Percentiles rank a stretch among this genome's conserved stretches.
Evolutionary conservation across 1,140 invertebrate species (phyloP).

Genomic region (Lucilia cuprina): DNA sequence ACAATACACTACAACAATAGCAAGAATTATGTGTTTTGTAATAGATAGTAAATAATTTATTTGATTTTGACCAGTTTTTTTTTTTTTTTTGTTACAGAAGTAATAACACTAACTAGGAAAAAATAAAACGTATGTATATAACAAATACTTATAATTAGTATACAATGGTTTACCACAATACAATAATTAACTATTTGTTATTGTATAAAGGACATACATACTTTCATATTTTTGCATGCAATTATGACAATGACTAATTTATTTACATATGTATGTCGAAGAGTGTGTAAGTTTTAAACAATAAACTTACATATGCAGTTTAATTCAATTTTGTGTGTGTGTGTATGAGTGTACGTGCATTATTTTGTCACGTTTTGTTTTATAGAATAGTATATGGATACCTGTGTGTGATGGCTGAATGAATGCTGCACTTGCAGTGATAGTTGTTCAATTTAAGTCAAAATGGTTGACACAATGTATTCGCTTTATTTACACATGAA

Average conservation of each 20-base stretch:
- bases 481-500: background rate
- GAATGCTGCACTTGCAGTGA: background rate
- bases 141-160: conserved; percentile 4
- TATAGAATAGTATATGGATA: background rate
- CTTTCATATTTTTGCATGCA: background rate
- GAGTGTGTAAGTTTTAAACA: too few species aligned
- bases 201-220: background rate
- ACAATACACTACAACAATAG: background rate
- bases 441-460: background rate
- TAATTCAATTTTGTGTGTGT: too few species aligned
- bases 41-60: conserved; percentile 12
- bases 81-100: background rate
- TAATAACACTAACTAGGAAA: background rate
- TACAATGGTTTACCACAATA: background rate
- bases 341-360: background rate
- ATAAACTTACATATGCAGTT: too few species aligned
- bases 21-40: background rate
- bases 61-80: background rate
- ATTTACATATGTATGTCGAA: too few species aligned
- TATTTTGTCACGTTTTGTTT: background rate
- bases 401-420: background rate
- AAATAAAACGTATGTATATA: background rate
- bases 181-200: conserved; percentile 1
- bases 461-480: background rate
- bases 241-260: background rate